Evolutionary conservation across 2,797 vertebrate genomes (phyloP), one percentile per base, ranked within the genome.

Genomic region (Argyrosomus regius): DNA sequence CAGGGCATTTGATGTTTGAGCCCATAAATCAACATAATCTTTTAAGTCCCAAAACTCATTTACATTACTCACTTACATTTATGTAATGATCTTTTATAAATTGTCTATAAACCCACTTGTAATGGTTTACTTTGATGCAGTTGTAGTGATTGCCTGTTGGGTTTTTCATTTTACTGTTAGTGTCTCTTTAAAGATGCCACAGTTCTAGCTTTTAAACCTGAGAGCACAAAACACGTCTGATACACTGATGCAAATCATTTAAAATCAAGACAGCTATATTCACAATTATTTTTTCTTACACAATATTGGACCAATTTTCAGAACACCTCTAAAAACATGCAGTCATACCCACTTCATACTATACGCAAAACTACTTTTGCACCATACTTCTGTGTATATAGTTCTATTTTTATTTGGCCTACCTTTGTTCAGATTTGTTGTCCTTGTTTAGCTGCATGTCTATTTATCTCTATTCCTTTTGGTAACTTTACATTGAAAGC

Each of bases 21-120:
- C 20, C 35, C 50, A 64, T 64, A 53, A 75, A 53, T 59, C 26
- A 64, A 58, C 35, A 58, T 43, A 45, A 48, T 41, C 13, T 18
- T 43, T 11, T 5, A 22, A 65, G n/a, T 18, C 10, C 6, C 8
- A 6, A 57, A 66, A 11, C 17, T 6, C 1, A 66, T 41, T 43
- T 39, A 7, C 28, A 54, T 61, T 12, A n/a, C 35, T 9, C 2
- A 56, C 8, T 0, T 56, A 56, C 0, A 31, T 17, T 52, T 7
- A 49, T 57, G 43, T 41, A 57, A 64, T 59, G 4, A 52, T 63
- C 12, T 70, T 39, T 53, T n/a, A 0, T 4, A 45, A 46, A 18
- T 24, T 24, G 16, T 61, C 6, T 46, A 20, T 16, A 7, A 24
- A 48, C 8, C 41, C 9, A 35, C 18, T 26, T 63, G 26, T n/a